Evolutionary conservation across 1,140 invertebrate species (phyloP), one percentile per base, ranked within the genome.

Genomic region (Neodiprion pinetum): DNA sequence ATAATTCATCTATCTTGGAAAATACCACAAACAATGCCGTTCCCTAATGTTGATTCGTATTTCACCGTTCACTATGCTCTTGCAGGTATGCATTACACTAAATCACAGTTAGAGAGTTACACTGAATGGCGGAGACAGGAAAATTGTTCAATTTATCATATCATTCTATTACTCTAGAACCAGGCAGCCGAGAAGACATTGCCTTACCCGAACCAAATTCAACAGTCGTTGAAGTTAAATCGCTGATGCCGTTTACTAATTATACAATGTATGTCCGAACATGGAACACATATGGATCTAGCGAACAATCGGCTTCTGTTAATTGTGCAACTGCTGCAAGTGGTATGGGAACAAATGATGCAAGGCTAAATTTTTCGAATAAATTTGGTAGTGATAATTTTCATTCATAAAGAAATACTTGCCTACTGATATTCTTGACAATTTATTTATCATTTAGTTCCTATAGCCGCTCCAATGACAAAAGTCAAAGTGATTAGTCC

Each of bases 221-320:
- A 69, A 89, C 88, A 66, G 87, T 87, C 47, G 82, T 90, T 68
- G 86, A 92, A 79, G 81, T 90, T 14, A 88, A 90, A 74, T 88
- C 89, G 75, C 87, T 93, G 67, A 88, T 90, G 79, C 91, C 91
- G 7, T 92, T 88, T 87, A 93, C 92, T 74, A 93, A 93, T 86
- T 94, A 94, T 80, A 91, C 91, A 21, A 92, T 93, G 81, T 93
- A 92, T 78, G 88, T 94, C 53, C 87, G 92, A 74, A 89, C 91
- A 28, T 94, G 91, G 86, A 91, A 89, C 80, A 89, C 88, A 76
- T 89, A 88, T 81, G 90, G 89, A 75, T 90, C 91, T 28, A 93
- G 92, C 78, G 91, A 93, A 79, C 90, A 90, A 74, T 93, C 92
- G 1, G 87, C 91, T 68, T 87, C 86, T 75, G 89, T 93, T 73